These are phyloP conservation scores for Steinernema feltiae DNA, from an alignment of 1,140 invertebrate genomes.

Conservation along the genomic window DNA sequence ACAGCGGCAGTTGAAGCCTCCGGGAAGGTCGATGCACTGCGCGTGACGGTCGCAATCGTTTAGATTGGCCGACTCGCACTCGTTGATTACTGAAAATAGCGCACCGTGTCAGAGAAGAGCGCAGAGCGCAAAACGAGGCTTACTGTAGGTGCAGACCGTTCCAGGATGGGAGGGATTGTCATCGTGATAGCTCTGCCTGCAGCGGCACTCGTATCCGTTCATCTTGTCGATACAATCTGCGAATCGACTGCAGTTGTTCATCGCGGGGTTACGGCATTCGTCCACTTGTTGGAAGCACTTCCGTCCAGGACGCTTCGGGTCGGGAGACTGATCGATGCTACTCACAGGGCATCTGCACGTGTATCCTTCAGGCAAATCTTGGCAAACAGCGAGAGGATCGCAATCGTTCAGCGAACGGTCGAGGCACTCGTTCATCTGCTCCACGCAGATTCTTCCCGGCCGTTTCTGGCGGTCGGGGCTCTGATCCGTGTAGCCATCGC, in stretches of 20 bases:
- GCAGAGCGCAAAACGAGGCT: not conserved
- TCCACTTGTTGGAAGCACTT: constrained; percentile 49
- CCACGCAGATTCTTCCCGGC: constrained; percentile 53
- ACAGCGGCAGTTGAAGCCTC: constrained; percentile 56
- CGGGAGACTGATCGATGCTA: constrained; percentile 54
- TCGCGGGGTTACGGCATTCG: constrained; percentile 51
- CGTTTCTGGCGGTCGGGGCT: constrained; percentile 40
- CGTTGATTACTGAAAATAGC: constrained; percentile 40
- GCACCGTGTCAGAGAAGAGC: not conserved
- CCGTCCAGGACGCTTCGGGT: constrained; percentile 41
- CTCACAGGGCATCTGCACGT: constrained; percentile 51
- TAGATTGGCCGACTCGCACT: constrained; percentile 42
- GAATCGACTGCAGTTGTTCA: constrained; percentile 54
- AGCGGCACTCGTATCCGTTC: constrained; percentile 44
- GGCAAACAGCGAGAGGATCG: constrained; percentile 53
- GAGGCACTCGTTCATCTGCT: constrained; percentile 56
- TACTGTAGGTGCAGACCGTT: constrained; percentile 39
- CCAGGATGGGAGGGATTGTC: constrained; percentile 40
- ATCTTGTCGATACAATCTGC: constrained; percentile 53
- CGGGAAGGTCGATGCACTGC: constrained; percentile 54
- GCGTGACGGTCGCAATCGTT: constrained; percentile 56
- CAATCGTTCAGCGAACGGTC: constrained; percentile 55
- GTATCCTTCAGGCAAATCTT: constrained; percentile 53
- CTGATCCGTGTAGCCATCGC: constrained; percentile 55
- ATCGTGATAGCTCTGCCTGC: constrained; percentile 37